Base-by-base conservation (phyloP, 2,888 invertebrate species). In the Ashinkailepas kermadecensis region DNA sequence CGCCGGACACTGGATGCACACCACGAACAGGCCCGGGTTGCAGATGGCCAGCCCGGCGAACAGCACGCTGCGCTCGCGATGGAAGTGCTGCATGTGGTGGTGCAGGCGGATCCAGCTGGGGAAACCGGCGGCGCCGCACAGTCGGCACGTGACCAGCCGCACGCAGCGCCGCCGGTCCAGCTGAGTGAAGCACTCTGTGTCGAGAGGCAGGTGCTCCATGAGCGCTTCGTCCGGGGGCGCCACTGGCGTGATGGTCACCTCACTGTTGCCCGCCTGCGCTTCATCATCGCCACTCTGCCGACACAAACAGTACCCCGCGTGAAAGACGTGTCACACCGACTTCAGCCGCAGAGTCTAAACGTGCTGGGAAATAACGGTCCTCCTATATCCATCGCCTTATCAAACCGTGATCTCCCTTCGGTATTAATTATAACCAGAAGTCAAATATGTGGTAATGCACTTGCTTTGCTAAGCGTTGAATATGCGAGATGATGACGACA, bases 71-170 rank as follows among this genome's bases (percentile, higher is more conserved):
- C 18, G 12, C 39, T 54, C 74, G 18, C 6, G 8, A 54, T 74
- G 74, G 18, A 18, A 21, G 18, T 9, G 15, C 54, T 6, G 18
- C 74, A 74, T 74, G 54, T 74, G 74, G 23, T 39, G 6, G 74
- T 74, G 18, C 18, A 74, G 18, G 18, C 1, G 18, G 18, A 74
- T 13, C 74, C 74, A 74, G 74, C 18, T 18, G 54, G 1, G 9
- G 74, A 74, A 74, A 54, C 74, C 74, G 74, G 54, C 54, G 74
- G 74, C 74, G 74, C 74, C 25, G 74, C 74, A 74, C 54, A 74
- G 54, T 0, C 13, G 12, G 74, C 74, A 74, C 18, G 7, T 7
- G 23, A 74, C 74, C 74, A 74, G 18, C 15, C 54, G 74, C 54
- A 74, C 54, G 18, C 15, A 54, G 18, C 74, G 74, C 54, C 13